Evolutionary conservation across 2,797 vertebrate genomes (phyloP).

Genomic region (Sylvia borin): DNA sequence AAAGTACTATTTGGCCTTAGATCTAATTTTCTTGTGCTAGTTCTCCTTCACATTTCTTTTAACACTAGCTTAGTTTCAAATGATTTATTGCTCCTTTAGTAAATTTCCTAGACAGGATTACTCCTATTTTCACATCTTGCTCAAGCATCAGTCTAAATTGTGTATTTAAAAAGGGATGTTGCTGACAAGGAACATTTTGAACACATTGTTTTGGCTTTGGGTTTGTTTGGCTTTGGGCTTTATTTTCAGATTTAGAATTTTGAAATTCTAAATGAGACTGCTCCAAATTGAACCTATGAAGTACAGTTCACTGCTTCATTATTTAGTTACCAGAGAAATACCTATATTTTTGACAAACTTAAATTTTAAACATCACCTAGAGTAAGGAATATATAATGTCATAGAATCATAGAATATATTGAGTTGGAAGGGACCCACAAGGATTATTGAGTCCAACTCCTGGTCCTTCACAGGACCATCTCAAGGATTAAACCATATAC

Average conservation of each 20-base stretch:
- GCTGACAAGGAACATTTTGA: background rate
- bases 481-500: background rate
- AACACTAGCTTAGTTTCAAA: background rate
- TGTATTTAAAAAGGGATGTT: rapidly evolving
- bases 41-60: background rate
- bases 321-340: background rate
- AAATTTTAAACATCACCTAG: background rate
- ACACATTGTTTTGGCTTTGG: background rate
- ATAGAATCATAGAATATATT: background rate
- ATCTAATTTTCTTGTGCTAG: background rate
- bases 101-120: background rate
- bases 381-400: background rate
- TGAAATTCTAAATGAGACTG: background rate
- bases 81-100: background rate
- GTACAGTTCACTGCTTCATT: background rate
- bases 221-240: background rate
- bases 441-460: background rate
- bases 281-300: background rate
- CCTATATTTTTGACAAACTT: background rate
- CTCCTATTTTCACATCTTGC: background rate
- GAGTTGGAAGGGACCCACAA: background rate
- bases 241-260: background rate
- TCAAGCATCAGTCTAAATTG: background rate
- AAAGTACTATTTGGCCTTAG: background rate
- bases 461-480: background rate